A percentile compares a stretch with the other conserved stretches of the same genome.
These are phyloP conservation scores for Macaca mulatta DNA, from an alignment of 2,113 vertebrate species.

Conservation along the genomic window DNA sequence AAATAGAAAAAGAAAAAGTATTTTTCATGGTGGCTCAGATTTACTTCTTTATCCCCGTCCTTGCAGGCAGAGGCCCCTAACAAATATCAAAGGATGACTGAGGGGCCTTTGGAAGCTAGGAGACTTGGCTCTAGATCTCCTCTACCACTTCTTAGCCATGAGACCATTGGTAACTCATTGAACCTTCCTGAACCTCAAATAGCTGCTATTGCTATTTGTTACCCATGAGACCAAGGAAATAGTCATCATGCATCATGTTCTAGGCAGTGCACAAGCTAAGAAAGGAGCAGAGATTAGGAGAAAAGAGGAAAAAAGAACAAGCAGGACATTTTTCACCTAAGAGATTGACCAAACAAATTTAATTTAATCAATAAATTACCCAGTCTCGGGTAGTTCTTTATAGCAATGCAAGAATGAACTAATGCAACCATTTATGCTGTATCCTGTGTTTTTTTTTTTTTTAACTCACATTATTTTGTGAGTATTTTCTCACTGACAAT, in stretches of 20 bases:
- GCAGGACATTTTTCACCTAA: not conserved
- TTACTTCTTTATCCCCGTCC: not conserved
- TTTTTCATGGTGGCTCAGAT: accelerated
- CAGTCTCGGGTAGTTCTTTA: no score
- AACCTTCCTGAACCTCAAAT: accelerated
- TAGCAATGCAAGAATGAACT: no score
- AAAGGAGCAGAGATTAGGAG: not conserved
- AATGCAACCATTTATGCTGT: no score
- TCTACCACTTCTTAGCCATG: not conserved
- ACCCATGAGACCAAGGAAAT: accelerated
- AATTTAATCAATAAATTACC: no score
- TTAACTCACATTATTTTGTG: no score
- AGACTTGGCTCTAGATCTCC: not conserved
- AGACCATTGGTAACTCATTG: no score
- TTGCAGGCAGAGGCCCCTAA: not conserved
- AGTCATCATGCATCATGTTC: accelerated
- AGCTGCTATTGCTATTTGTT: accelerated
- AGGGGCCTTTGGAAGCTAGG: not conserved
- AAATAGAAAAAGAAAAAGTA: not conserved
- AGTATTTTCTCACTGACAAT: not conserved
- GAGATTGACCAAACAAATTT: not conserved
- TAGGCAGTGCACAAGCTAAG: no score
- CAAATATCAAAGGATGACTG: not conserved
- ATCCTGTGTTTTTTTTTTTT: no score
- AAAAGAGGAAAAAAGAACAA: not conserved